These are phyloP conservation scores for Perca flavescens DNA, from an alignment of 2,113 vertebrate species.

Conservation along the genomic window DNA sequence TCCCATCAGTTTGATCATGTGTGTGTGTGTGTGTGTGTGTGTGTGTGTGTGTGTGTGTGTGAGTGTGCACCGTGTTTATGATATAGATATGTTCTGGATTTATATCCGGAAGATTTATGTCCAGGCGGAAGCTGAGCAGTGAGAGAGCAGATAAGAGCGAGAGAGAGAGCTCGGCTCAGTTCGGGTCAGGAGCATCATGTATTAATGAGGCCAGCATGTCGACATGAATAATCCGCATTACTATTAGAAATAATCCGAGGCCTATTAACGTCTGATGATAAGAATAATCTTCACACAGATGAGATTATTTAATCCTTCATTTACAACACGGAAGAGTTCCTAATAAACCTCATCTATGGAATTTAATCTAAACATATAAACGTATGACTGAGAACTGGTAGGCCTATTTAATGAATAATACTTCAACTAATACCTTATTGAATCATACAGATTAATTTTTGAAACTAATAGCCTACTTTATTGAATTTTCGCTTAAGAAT, in stretches of 20 bases:
- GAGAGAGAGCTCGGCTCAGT: too few species aligned
- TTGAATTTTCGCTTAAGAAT: too few species aligned
- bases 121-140: background rate
- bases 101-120: slow-evolving; percentile 37
- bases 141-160: too few species aligned
- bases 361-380: background rate
- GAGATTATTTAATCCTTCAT: slow-evolving; percentile 10
- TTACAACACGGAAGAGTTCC: background rate
- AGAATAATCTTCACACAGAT: slow-evolving; percentile 28
- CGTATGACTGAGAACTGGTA: background rate
- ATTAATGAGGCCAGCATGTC: slow-evolving; percentile 57
- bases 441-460: too few species aligned
- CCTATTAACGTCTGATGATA: slow-evolving; percentile 42
- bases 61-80: background rate
- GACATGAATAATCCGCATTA: slow-evolving; percentile 58
- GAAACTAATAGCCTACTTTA: too few species aligned
- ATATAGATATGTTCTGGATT: slow-evolving; percentile 2
- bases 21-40: too few species aligned
- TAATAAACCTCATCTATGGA: background rate
- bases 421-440: too few species aligned
- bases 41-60: too few species aligned
- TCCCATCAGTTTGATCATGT: too few species aligned
- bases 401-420: background rate
- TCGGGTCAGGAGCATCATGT: slow-evolving; percentile 29
- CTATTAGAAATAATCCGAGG: slow-evolving; percentile 48